Evolutionary conservation across 2,113 vertebrate species (phyloP), one percentile per base, ranked within the genome.

Genomic region (Pao palembangensis): DNA sequence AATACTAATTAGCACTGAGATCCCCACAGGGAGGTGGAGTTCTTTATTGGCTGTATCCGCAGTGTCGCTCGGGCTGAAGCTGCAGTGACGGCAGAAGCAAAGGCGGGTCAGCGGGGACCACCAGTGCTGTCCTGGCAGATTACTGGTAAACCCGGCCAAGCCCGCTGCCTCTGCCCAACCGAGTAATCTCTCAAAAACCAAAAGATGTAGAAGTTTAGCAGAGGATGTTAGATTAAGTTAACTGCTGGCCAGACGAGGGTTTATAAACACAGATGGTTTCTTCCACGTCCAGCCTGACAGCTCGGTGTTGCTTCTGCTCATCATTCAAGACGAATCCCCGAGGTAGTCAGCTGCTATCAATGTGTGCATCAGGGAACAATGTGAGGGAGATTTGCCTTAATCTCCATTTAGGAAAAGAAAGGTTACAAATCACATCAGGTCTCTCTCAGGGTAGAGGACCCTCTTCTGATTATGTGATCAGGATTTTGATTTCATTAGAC

Each of bases 401-500:
- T 91, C 89, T 89, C 83, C 82, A 88, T 61, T 88, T 85, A 82
- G 81, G 81, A 81, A 83, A 81, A 88, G 82, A 88, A 90, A 90
- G 88, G 90, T 89, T 90, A 90, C 86, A 85, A 89, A 88, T 90
- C 87, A 82, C 89, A 79, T 84, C 81, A 80, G 86, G 89, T 88
- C 87, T 84, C 79, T 88, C 72, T 87, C 76, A 48, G 72, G 80
- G 84, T 89, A 80, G 85, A 91, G 87, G 85, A 83, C 88, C 85
- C 77, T 80, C 88, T 86, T 88, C 87, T 90, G 90, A 91, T 91
- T 91, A 91, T 89, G 79, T 85, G 85, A 91, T 91, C 79, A 81
- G 76, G 89, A 90, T 88, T 92, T 92, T 91, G 91, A 91, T 92
- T 92, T 92, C 90, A 92, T 92, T 92, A 92, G 90, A 89, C 90